Conservation (phyloP, 2,797 vertebrate species). For the Sparus aurata region DNA sequence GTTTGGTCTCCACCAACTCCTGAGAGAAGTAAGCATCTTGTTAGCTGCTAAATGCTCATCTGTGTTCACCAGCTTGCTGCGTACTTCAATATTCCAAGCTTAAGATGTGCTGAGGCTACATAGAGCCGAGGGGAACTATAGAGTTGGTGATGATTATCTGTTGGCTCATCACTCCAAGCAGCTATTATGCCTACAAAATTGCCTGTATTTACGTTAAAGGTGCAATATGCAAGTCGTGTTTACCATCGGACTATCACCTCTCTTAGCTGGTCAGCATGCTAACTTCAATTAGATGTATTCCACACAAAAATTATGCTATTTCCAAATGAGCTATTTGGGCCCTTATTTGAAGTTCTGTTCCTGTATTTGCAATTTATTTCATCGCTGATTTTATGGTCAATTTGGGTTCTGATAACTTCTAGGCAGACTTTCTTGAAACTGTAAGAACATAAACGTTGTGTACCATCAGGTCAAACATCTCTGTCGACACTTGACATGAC, state of each 20-base stretch:
- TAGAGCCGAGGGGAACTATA: background rate
- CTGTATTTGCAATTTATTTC: background rate
- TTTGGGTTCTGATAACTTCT: background rate
- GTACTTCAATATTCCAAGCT: too few relatives aligned
- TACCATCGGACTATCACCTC: too few relatives aligned
- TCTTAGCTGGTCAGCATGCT: too few relatives aligned
- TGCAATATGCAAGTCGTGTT: too few relatives aligned
- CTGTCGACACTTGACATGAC: too few relatives aligned
- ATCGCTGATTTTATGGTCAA: background rate
- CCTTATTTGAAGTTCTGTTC: too few relatives aligned
- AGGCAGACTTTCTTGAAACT: background rate
- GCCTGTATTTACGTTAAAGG: background rate
- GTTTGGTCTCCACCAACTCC: background rate
- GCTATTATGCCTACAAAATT: background rate
- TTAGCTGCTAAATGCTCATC: background rate
- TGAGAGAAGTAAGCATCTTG: background rate
- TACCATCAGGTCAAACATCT: too few relatives aligned
- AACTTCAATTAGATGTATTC: too few relatives aligned
- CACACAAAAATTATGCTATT: too few relatives aligned
- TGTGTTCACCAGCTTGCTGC: background rate
- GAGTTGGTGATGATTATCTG: conserved; percentile 1
- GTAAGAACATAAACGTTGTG: too few relatives aligned
- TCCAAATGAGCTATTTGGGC: too few relatives aligned
- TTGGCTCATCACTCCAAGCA: background rate
- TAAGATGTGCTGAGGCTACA: background rate